Conservation (phyloP, 2,888 invertebrate genomes). For the Oscheius sp. region DNA sequence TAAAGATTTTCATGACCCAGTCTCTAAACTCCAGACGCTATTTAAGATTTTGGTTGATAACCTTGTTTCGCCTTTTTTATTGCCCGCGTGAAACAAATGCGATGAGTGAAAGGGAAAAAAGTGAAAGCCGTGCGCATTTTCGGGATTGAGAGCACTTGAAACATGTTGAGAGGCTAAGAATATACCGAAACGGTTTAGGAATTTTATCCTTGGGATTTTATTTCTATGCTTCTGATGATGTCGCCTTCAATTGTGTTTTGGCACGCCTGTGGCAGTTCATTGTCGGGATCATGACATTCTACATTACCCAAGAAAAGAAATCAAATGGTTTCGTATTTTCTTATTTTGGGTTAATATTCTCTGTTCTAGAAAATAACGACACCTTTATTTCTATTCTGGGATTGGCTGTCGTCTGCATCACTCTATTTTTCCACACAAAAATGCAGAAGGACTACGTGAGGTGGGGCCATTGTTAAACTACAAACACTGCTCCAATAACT, state of each 20-base stretch:
- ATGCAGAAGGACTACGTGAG: background rate
- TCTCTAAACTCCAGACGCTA: too few relatives aligned
- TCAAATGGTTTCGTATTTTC: background rate
- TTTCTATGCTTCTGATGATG: background rate
- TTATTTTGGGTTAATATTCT: background rate
- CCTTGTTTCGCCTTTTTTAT: background rate
- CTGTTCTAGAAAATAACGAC: background rate
- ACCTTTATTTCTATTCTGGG: background rate
- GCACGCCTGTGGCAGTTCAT: constrained; percentile 8
- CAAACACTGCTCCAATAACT: background rate
- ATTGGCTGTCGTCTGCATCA: background rate
- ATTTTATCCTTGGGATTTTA: background rate
- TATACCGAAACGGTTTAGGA: background rate
- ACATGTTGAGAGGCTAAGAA: too few relatives aligned
- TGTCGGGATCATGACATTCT: background rate
- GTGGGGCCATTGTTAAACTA: background rate
- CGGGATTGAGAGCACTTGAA: too few relatives aligned
- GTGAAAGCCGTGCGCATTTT: too few relatives aligned
- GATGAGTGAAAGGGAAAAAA: too few relatives aligned
- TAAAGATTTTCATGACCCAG: too few relatives aligned
- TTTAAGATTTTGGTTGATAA: too few relatives aligned
- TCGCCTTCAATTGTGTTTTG: constrained; percentile 9
- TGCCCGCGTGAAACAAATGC: too few relatives aligned
- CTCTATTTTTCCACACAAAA: background rate
- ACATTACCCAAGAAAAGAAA: background rate